Base-by-base conservation (phyloP, 2,888 invertebrate genomes). In the Brassicogethes aeneus region DNA sequence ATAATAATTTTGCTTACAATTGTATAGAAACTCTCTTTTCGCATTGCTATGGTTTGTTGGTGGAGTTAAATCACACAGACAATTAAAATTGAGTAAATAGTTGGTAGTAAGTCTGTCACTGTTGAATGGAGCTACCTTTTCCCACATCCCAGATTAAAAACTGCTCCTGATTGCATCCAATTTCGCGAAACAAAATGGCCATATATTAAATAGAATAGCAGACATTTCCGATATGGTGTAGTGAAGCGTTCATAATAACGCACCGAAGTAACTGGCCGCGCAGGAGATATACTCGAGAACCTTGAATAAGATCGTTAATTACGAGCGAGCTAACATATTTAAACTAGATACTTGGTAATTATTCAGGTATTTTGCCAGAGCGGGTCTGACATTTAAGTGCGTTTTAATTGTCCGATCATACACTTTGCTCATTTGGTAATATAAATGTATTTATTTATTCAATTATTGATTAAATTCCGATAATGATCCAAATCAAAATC, bases 281-380 rank as follows among this genome's bases (percentile, higher is more conserved):
- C n/a, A 16, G 12, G 30, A 31, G 31, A 30, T 37, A 10, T 37
- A 37, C 15, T 13, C n/a, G 15, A 7, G 16, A 23, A 16, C 38
- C 38, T 38, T 38, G 38, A 38, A 38, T 38, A 15, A 8, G 38
- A 38, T 38, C 30, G 38, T 38, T 38, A 38, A 32, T 30, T 37
- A 37, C 14, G 32, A 12, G 3, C 32, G 14, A 12, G 13, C 12
- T 13, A 5, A 32, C 12, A 12, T 32, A 32, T 32, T 32, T 12
- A 32, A 32, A 32, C 32, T 32, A 32, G 32, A 32, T 32, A 32
- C 8, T 32, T 7, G 5, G 14, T 32, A 32, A 32, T 32, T 32
- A 32, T 32, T 5, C 5, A 32, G 32, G 12, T 12, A 32, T 32
- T 32, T 32, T 32, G n/a, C 10, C 3, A 12, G 5, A 32, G 32